phyloP scores from a whole-genome alignment of 64 coral and sea anemone genomes.

The Trachythela sp. region DNA sequence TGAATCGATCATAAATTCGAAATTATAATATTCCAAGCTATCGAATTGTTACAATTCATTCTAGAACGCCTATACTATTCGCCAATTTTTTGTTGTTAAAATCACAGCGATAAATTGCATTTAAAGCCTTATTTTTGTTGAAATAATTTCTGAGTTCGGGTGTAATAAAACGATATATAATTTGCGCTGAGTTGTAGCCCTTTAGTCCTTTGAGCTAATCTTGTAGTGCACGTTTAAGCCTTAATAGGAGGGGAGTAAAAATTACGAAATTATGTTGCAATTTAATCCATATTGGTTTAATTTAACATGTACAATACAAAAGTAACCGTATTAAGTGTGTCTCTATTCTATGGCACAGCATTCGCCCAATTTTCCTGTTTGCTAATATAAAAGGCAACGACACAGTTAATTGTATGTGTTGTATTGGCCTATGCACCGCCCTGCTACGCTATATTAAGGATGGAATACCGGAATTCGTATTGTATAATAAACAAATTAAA shows the following conservation, averaged over 20 bases:
- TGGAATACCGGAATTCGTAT: too few relatives aligned
- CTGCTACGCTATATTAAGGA: too few relatives aligned
- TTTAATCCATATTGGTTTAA: not conserved
- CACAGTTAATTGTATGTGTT: not conserved
- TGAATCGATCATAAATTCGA: not conserved
- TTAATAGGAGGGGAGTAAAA: too few relatives aligned
- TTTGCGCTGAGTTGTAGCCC: too few relatives aligned
- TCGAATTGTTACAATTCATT: not conserved
- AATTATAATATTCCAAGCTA: not conserved
- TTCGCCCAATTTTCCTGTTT: not conserved
- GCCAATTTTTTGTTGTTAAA: not conserved
- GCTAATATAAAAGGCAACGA: not conserved
- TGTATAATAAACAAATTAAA: too few relatives aligned
- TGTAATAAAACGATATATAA: too few relatives aligned
- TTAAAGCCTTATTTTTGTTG: not conserved
- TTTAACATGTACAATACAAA: not conserved
- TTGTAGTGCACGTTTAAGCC: too few relatives aligned
- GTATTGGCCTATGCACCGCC: too few relatives aligned
- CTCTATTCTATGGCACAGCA: not conserved
- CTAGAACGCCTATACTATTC: not conserved
- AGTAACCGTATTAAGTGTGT: not conserved
- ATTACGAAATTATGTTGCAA: not conserved
- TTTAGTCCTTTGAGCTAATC: too few relatives aligned
- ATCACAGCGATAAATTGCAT: not conserved
- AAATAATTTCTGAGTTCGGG: not conserved